A percentile compares a stretch with the other conserved stretches of the same genome.
Evolutionary conservation across 2,888 invertebrate genomes (phyloP).

Genomic region (Hydriomena furcata): DNA sequence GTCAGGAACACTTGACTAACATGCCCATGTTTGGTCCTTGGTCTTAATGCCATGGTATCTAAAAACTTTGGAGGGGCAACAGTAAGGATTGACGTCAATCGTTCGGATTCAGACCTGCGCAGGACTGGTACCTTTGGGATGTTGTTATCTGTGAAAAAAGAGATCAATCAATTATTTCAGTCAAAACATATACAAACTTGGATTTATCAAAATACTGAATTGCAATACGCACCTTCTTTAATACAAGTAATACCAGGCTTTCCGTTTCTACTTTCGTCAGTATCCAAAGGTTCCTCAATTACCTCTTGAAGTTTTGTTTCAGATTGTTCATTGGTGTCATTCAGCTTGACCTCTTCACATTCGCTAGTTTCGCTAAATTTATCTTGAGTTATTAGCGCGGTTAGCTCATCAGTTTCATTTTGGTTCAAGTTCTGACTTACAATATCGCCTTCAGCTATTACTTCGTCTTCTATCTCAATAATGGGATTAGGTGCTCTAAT

Average conservation of each 20-base stretch:
- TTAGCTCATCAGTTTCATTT: conserved; percentile 42
- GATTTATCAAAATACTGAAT: neutral
- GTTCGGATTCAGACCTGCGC: conserved; percentile 78
- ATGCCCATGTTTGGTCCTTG: conserved; percentile 84
- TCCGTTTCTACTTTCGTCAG: conserved; percentile 26
- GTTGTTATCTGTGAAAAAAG: conserved; percentile 62
- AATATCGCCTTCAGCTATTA: conserved; percentile 66
- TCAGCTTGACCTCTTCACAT: conserved; percentile 42
- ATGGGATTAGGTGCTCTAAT: conserved; percentile 42
- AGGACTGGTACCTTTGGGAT: conserved; percentile 70
- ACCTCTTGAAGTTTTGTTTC: conserved; percentile 46
- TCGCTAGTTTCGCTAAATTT: conserved; percentile 35
- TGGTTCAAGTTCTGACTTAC: conserved; percentile 65
- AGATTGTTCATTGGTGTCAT: conserved; percentile 29
- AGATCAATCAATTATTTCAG: neutral
- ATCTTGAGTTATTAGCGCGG: conserved; percentile 51
- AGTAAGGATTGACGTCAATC: conserved; percentile 61
- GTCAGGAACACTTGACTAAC: conserved; percentile 85
- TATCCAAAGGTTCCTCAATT: conserved; percentile 26
- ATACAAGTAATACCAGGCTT: conserved; percentile 23
- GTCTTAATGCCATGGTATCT: conserved; percentile 93
- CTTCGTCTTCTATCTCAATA: conserved; percentile 58
- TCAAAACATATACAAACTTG: no score
- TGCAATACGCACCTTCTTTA: conserved; percentile 45
- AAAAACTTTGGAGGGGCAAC: conserved; percentile 85